Base-by-base conservation (phyloP, 2,888 invertebrate genomes). In the Neoitamus cyanurus region DNA sequence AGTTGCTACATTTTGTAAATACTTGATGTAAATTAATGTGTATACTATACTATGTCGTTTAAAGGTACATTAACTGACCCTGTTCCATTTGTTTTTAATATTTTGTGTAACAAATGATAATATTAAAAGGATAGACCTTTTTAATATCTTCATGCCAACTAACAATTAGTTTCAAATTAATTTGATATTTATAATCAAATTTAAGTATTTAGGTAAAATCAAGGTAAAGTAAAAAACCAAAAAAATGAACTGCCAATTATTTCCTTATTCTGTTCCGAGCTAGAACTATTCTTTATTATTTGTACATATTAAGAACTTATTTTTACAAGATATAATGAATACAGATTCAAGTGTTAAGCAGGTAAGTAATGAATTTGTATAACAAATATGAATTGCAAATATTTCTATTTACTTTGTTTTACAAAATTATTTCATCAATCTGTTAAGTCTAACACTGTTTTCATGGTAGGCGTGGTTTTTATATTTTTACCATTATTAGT, bases 1-100 rank as follows among this genome's bases (percentile, higher is more conserved):
- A 82, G 69, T 37, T 36, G 11, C n/a, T 25, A 46, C 9, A 7
- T 82, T 69, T 82, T 82, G 82, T 82, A 82, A 82, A 82, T 82
- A 82, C 34, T 68, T 68, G n/a, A 68, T 68, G 42, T 82, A 82
- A 82, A 15, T n/a, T 13, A 69, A 68, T 69, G 69, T 82, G 68
- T 82, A 82, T 82, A 58, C 78, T 78, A 78, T 78, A 78, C n/a
- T 5, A n/a, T 30, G 58, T 58, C 58, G 58, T 58, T 58, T 58
- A 20, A 9, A 58, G 20, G 9, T 58, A 58, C 58, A 58, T n/a
- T 42, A 20, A 58, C 58, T 58, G 58, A 58, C 58, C 58, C 58
- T 58, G 6, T n/a, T n/a, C 42, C 4, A 13, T 42, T 15, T 3
- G n/a, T 42, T 42, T 42, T 42, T 1, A 36, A n/a, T n/a, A n/a